Conservation (phyloP, 2,888 invertebrate genomes). For the Cyclophora albipunctata region DNA sequence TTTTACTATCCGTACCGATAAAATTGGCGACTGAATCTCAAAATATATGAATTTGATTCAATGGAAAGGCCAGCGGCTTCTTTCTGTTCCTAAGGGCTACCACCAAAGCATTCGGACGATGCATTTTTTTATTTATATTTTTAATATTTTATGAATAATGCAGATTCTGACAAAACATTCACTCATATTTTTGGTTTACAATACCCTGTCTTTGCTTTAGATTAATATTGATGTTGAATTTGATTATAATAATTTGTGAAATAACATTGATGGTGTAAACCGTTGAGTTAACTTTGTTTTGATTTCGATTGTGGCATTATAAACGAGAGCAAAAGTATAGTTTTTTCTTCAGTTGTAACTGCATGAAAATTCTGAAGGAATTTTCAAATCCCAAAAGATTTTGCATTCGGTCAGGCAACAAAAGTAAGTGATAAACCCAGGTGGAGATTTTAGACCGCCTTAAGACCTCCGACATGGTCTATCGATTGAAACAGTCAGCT, state of each 20-base stretch:
- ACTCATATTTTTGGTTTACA: slow-evolving; percentile 33
- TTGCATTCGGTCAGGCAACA: too few species aligned
- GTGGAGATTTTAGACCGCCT: too few species aligned
- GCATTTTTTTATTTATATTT: slow-evolving; percentile 54
- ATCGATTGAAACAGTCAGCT: too few species aligned
- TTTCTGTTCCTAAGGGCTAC: slow-evolving; percentile 72
- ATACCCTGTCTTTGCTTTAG: background rate
- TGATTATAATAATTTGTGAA: background rate
- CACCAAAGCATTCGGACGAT: slow-evolving; percentile 56
- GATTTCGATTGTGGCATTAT: background rate
- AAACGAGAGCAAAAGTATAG: background rate
- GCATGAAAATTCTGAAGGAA: too few species aligned
- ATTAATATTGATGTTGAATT: background rate
- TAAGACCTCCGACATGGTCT: too few species aligned
- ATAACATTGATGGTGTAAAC: too few species aligned
- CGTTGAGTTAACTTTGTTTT: background rate
- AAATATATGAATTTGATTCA: slow-evolving; percentile 77
- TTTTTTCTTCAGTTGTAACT: too few species aligned
- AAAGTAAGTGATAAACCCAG: too few species aligned
- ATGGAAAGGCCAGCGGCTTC: slow-evolving; percentile 74
- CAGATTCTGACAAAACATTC: slow-evolving; percentile 44
- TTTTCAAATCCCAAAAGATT: too few species aligned
- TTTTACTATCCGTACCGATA: slow-evolving; percentile 58
- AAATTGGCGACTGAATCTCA: slow-evolving; percentile 76
- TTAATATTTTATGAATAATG: slow-evolving; percentile 62